Conservation (phyloP, 2,113 vertebrate species). For the Sminthopsis crassicaudata region DNA sequence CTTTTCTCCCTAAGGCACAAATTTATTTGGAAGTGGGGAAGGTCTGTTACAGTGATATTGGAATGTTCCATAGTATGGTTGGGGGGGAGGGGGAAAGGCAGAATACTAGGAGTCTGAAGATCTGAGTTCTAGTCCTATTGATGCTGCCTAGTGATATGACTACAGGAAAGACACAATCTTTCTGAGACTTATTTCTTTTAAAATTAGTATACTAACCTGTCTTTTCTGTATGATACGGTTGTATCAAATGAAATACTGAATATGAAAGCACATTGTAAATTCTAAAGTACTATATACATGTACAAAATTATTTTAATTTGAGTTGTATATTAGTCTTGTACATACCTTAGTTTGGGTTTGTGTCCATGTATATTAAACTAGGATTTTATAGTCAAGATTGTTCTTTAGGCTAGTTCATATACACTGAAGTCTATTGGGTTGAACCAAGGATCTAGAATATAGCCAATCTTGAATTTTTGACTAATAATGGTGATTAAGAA, state of each 20-base stretch:
- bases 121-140: neutral
- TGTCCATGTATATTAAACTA: neutral
- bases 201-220: neutral
- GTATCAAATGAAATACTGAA: neutral
- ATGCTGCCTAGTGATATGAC: neutral
- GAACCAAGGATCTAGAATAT: neutral
- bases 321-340: neutral
- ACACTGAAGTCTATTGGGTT: neutral
- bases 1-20: slow-evolving; percentile 7
- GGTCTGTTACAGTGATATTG: neutral
- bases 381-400: neutral
- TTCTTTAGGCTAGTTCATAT: neutral
- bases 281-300: neutral
- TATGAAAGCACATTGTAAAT: neutral
- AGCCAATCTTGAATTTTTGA: neutral
- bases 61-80: neutral
- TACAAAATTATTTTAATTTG: neutral
- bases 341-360: neutral
- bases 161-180: neutral
- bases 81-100: neutral
- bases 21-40: neutral
- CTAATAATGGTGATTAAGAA: neutral
- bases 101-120: neutral
- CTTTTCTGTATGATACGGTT: neutral
- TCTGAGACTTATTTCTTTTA: neutral